Conservation (phyloP, 1,140 invertebrate species). For the Himalopsyche phryganea region DNA sequence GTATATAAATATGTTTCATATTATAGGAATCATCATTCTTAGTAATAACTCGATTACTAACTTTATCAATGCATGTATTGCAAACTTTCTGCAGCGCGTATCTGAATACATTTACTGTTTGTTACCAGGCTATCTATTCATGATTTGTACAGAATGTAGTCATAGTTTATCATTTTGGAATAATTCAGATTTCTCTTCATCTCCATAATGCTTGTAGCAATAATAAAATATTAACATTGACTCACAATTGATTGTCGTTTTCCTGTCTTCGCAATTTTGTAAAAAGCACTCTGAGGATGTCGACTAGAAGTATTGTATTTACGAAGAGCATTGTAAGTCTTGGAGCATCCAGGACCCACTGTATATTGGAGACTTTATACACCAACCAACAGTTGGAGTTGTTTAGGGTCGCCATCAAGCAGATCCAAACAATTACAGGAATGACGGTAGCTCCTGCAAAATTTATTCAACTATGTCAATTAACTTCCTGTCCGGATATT, state of each 20-base stretch:
- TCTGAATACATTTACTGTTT: too few relatives aligned
- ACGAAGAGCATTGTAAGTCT: conserved; percentile 51
- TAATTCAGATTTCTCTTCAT: too few relatives aligned
- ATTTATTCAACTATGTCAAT: neutral
- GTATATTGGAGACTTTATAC: conserved; percentile 45
- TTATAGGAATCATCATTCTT: too few relatives aligned
- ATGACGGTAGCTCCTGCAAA: conserved; percentile 44
- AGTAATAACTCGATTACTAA: too few relatives aligned
- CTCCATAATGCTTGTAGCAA: too few relatives aligned
- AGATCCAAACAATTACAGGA: conserved; percentile 51
- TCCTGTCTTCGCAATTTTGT: conserved; percentile 51
- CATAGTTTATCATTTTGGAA: too few relatives aligned
- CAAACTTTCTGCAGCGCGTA: too few relatives aligned
- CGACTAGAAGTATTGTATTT: conserved; percentile 51
- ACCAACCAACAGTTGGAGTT: conserved; percentile 56
- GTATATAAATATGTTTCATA: too few relatives aligned
- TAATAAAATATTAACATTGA: conserved; percentile 10
- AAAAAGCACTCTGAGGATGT: conserved; percentile 53
- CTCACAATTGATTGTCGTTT: conserved; percentile 50
- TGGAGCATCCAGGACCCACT: conserved; percentile 56
- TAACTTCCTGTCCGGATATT: neutral
- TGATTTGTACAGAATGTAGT: too few relatives aligned
- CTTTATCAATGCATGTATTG: too few relatives aligned
- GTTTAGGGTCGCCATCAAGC: conserved; percentile 43
- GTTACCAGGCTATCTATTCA: too few relatives aligned